phyloP scores from a whole-genome alignment of 2,113 vertebrate species.

The Symphodus melops region DNA sequence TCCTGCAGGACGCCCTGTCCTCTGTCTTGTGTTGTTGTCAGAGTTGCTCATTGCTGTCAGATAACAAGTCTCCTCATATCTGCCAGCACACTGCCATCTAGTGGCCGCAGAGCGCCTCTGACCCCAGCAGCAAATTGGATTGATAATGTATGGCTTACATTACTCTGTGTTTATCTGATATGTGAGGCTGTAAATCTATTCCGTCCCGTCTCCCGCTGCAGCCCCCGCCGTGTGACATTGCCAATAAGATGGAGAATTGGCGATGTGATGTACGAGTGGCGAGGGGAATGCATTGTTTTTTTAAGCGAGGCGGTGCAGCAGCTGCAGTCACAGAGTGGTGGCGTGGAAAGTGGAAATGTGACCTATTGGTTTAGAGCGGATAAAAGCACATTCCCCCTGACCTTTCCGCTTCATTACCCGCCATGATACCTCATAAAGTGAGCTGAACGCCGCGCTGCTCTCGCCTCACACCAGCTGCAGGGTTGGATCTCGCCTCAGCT shows the following conservation, averaged over 20 bases:
- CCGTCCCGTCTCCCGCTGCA: slow-evolving; percentile 47
- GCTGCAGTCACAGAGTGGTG: slow-evolving; percentile 71
- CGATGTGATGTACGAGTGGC: slow-evolving; percentile 72
- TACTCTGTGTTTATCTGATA: slow-evolving; percentile 65
- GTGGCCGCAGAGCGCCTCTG: slow-evolving; percentile 37
- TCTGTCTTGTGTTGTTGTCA: too few relatives aligned
- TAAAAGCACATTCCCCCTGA: slow-evolving; percentile 71
- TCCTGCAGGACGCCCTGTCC: too few relatives aligned
- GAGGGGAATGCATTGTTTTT: slow-evolving; percentile 75
- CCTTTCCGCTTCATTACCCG: slow-evolving; percentile 77
- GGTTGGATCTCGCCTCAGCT: neutral
- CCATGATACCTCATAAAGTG: slow-evolving; percentile 67
- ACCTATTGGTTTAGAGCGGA: slow-evolving; percentile 75
- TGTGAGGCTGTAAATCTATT: slow-evolving; percentile 66
- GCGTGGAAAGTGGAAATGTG: slow-evolving; percentile 73
- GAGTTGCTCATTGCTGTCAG: too few relatives aligned
- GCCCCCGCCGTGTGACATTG: slow-evolving; percentile 56
- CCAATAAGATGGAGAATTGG: slow-evolving; percentile 70
- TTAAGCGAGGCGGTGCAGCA: slow-evolving; percentile 72
- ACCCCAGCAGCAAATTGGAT: slow-evolving; percentile 71
- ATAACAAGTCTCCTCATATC: too few relatives aligned
- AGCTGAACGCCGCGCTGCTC: slow-evolving; percentile 50
- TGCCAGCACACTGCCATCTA: slow-evolving; percentile 62
- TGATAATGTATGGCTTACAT: slow-evolving; percentile 77
- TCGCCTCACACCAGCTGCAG: slow-evolving; percentile 16